Conservation (phyloP, 2,888 invertebrate genomes). For the Rhagophthalmus giganteus region DNA sequence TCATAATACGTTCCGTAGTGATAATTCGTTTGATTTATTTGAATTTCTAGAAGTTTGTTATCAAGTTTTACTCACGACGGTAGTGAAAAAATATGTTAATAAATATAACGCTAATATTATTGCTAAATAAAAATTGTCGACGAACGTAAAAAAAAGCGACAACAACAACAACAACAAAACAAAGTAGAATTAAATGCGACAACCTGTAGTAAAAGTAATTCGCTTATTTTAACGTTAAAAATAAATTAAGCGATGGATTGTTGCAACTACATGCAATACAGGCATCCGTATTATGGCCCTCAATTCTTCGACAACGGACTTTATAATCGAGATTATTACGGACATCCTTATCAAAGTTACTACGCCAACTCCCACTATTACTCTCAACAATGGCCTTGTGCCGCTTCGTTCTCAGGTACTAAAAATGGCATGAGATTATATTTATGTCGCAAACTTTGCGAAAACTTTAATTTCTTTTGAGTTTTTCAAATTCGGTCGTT, state of each 20-base stretch:
- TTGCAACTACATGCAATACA: slow-evolving; percentile 54
- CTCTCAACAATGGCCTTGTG: slow-evolving; percentile 50
- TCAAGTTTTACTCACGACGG: no score
- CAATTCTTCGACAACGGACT: slow-evolving; percentile 48
- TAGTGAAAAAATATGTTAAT: no score
- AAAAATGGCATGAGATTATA: slow-evolving; percentile 31
- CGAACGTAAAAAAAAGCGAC: no score
- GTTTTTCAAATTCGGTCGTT: no score
- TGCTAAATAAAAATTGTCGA: no score
- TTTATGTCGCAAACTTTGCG: slow-evolving; percentile 32
- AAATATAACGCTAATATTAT: no score
- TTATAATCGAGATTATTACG: slow-evolving; percentile 45
- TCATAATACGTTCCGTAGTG: neutral
- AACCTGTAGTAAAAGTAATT: no score
- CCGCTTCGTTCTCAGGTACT: slow-evolving; percentile 49
- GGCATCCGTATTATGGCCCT: slow-evolving; percentile 48
- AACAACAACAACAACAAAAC: no score
- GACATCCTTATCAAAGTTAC: slow-evolving; percentile 47
- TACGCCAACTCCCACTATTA: slow-evolving; percentile 45
- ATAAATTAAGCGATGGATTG: slow-evolving; percentile 47
- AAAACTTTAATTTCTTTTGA: slow-evolving; percentile 3
- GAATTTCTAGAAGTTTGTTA: no score
- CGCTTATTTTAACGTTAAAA: no score
- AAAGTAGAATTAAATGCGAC: no score
- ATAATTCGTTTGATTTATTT: no score